phyloP scores from a whole-genome alignment of 2,113 vertebrate genomes.

The Meles meles region DNA sequence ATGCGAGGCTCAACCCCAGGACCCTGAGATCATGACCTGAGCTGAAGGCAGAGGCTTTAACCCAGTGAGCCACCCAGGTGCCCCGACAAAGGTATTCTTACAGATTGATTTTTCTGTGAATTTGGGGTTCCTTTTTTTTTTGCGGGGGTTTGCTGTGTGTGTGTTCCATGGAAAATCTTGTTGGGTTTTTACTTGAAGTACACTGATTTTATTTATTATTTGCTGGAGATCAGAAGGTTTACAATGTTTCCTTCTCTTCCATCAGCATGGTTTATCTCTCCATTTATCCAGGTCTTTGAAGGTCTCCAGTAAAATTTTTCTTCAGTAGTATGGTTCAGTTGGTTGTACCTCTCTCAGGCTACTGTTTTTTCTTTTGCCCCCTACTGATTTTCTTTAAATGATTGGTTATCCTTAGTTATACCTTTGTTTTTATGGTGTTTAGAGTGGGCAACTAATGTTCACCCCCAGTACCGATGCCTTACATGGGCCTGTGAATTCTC shows the following conservation, averaged over 20 bases:
- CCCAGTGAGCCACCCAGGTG: too few relatives aligned
- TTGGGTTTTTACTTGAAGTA: background rate
- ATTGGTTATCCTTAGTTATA: background rate
- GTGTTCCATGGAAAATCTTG: background rate
- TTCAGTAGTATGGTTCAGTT: background rate
- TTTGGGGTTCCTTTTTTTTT: background rate
- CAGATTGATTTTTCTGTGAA: background rate
- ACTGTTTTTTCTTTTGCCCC: too few relatives aligned
- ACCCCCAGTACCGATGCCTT: background rate
- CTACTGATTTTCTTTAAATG: background rate
- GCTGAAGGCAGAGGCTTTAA: too few relatives aligned
- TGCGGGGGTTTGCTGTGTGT: background rate
- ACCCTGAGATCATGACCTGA: too few relatives aligned
- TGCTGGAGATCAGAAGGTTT: background rate
- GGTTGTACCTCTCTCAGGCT: background rate
- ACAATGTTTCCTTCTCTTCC: background rate
- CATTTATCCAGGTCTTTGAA: background rate
- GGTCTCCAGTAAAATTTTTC: background rate
- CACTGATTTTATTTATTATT: background rate
- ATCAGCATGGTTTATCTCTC: background rate
- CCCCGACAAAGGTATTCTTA: background rate
- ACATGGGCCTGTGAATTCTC: rapidly evolving
- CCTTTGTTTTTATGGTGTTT: background rate
- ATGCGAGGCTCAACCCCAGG: too few relatives aligned
- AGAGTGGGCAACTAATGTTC: background rate